Conservation (phyloP, 1,140 invertebrate genomes). For the Heliconius nattereri region DNA sequence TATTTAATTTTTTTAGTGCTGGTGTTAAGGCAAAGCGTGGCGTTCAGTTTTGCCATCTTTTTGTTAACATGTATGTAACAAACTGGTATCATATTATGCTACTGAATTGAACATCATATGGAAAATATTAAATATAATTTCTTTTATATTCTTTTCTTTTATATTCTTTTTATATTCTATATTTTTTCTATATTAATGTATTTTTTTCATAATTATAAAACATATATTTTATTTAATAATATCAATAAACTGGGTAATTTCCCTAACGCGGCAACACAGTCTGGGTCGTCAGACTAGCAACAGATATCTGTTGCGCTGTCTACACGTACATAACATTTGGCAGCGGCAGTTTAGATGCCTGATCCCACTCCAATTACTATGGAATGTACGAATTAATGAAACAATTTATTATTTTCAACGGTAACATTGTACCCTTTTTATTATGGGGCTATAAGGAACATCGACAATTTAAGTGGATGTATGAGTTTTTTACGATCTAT, state of each 20-base stretch:
- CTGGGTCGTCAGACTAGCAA: constrained; percentile 24
- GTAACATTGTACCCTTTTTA: constrained; percentile 9
- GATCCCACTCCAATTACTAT: constrained; percentile 20
- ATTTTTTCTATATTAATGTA: no score
- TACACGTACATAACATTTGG: constrained; percentile 27
- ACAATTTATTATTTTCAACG: constrained; percentile 13
- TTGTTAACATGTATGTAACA: no score
- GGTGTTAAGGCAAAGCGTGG: no score
- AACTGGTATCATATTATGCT: no score
- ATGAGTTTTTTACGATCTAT: neutral
- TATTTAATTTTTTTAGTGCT: no score
- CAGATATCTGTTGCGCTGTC: constrained; percentile 34
- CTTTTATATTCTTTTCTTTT: no score
- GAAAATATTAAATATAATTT: no score
- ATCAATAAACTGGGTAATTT: neutral
- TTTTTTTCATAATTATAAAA: neutral
- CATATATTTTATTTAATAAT: neutral
- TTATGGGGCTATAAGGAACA: neutral
- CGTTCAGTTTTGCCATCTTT: no score
- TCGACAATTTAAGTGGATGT: neutral
- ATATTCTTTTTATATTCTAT: no score
- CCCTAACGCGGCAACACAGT: constrained; percentile 8
- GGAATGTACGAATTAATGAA: constrained; percentile 20
- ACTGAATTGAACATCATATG: no score
- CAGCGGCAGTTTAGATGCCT: constrained; percentile 24